Conservation (phyloP, 2,797 vertebrate genomes). For the Euphonia xanthogaster region DNA sequence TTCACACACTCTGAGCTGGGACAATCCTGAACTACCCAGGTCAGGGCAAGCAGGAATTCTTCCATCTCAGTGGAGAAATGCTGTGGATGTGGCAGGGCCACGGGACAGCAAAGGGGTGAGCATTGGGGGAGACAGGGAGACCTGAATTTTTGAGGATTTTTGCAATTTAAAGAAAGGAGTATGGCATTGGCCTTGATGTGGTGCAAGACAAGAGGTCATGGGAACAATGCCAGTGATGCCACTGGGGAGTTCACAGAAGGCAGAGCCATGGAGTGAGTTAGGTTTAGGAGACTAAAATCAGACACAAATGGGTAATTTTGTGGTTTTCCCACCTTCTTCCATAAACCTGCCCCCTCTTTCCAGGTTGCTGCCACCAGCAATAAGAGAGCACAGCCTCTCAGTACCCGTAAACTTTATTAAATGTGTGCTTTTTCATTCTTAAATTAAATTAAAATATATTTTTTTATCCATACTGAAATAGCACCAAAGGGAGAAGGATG, state of each 20-base stretch:
- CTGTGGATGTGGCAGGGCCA: neutral
- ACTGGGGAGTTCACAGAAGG: neutral
- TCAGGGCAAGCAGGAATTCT: neutral
- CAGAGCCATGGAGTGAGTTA: neutral
- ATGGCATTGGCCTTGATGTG: neutral
- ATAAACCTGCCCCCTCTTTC: neutral
- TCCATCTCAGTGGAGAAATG: fast-evolving
- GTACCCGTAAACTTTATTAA: slow-evolving; percentile 73
- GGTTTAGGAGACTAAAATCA: neutral
- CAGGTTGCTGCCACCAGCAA: slow-evolving; percentile 32
- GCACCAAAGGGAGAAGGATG: slow-evolving; percentile 50
- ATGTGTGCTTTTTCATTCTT: slow-evolving; percentile 65
- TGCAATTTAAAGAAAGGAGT: neutral
- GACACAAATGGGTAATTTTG: neutral
- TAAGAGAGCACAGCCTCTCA: slow-evolving; percentile 53
- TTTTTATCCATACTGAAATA: slow-evolving; percentile 14
- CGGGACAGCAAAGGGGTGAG: neutral
- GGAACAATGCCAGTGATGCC: fast-evolving
- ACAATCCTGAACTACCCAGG: neutral
- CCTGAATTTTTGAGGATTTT: neutral
- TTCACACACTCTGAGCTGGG: neutral
- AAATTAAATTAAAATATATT: slow-evolving; percentile 55
- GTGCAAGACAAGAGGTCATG: neutral
- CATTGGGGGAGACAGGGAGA: fast-evolving
- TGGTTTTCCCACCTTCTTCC: neutral